Evolutionary conservation across 2,888 invertebrate species (phyloP).

Genomic region (Dasysyrphus tricinctus): DNA sequence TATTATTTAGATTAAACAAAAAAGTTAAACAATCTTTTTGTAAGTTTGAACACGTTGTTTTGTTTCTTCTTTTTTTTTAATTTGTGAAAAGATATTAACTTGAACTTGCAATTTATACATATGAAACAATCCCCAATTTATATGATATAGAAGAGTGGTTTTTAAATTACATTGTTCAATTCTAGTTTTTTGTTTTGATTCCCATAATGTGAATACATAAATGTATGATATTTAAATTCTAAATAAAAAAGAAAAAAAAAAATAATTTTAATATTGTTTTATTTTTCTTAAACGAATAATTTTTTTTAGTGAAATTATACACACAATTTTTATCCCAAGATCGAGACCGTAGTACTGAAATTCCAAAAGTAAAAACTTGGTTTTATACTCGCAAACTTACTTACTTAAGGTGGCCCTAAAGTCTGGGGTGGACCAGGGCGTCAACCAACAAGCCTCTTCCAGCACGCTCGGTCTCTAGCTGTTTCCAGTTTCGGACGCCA

Average conservation of each 20-base stretch:
- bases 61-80: constrained; percentile 19
- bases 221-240: constrained; percentile 31
- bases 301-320: too few relatives aligned
- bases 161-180: constrained; percentile 35
- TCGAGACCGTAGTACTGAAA: too few relatives aligned
- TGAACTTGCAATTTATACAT: constrained; percentile 27
- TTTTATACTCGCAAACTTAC: too few relatives aligned
- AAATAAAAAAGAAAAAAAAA: constrained; percentile 3
- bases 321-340: too few relatives aligned
- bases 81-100: constrained; percentile 50
- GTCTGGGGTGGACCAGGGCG: too few relatives aligned
- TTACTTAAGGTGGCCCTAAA: too few relatives aligned
- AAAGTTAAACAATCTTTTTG: constrained; percentile 32
- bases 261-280: constrained; percentile 2
- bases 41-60: constrained; percentile 22
- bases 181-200: constrained; percentile 19
- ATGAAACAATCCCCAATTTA: constrained; percentile 24
- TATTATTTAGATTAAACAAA: constrained; percentile 41
- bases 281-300: background rate
- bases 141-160: constrained; percentile 25
- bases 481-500: too few relatives aligned
- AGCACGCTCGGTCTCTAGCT: too few relatives aligned
- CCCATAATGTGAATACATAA: constrained; percentile 25
- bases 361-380: too few relatives aligned
- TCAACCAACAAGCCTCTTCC: too few relatives aligned